A percentile compares a stretch with the other conserved stretches of the same genome.
These are phyloP conservation scores for Pangasianodon gigas DNA, from an alignment of 2,113 vertebrate species.

Conservation along the genomic window DNA sequence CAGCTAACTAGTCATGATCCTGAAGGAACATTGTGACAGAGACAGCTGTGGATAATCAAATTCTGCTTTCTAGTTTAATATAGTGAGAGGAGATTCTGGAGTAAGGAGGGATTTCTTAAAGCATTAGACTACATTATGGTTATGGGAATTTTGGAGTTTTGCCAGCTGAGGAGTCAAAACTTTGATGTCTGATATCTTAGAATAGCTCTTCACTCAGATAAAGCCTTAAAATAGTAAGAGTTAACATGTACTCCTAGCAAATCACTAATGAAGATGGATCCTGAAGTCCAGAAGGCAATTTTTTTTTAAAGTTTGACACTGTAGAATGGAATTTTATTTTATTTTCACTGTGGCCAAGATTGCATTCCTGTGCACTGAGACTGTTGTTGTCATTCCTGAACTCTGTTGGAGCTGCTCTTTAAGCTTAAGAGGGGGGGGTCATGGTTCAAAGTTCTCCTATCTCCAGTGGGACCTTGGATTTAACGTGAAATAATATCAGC, in stretches of 20 bases:
- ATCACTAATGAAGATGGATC: neutral
- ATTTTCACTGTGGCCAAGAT: neutral
- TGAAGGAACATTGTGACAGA: neutral
- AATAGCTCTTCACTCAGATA: neutral
- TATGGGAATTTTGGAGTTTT: neutral
- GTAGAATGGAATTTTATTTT: neutral
- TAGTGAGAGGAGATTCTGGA: neutral
- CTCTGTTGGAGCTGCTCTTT: neutral
- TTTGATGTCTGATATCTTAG: neutral
- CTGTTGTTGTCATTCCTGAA: conserved; percentile 30
- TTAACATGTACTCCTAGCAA: neutral
- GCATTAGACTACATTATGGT: neutral
- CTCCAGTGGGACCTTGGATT: conserved; percentile 3
- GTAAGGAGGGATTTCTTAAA: neutral
- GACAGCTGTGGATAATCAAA: neutral
- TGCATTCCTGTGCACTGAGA: conserved; percentile 8
- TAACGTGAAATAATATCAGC: neutral
- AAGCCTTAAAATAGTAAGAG: neutral
- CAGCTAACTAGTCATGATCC: neutral
- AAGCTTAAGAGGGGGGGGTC: neutral
- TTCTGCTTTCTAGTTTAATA: conserved; percentile 10
- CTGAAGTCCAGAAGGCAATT: too few relatives aligned
- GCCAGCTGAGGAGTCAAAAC: neutral
- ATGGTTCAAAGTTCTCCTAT: conserved; percentile 16
- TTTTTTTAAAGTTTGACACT: neutral